Conservation (phyloP, 2,797 vertebrate genomes). For the Phoeniculus purpureus region DNA sequence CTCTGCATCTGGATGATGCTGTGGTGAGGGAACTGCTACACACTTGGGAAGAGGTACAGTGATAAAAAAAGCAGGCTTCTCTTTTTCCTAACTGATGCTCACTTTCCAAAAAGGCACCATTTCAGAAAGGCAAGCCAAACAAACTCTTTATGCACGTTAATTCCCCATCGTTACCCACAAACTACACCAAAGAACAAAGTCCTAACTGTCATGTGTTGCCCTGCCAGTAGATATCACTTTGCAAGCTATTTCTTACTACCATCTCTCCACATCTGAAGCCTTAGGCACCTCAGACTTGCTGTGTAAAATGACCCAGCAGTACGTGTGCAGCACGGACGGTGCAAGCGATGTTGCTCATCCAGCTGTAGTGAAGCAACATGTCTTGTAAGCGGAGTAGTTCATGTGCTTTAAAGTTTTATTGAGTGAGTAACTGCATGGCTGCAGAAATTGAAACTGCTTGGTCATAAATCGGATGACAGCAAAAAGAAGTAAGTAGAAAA, state of each 20-base stretch:
- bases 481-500: not conserved
- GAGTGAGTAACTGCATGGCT: slow-evolving; percentile 22
- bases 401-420: slow-evolving; percentile 58
- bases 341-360: not conserved
- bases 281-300: not conserved
- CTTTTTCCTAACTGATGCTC: not conserved
- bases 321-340: not conserved
- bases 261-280: not conserved
- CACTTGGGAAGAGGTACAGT: not conserved
- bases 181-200: slow-evolving; percentile 28
- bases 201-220: slow-evolving; percentile 8
- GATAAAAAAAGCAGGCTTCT: not conserved
- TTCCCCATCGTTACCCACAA: slow-evolving; percentile 39
- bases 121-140: not conserved
- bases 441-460: slow-evolving; percentile 39
- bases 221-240: not conserved
- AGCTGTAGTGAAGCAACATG: not conserved
- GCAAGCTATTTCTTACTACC: not conserved
- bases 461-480: slow-evolving; percentile 58
- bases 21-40: not conserved
- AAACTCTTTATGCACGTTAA: not conserved
- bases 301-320: not conserved
- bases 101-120: not conserved
- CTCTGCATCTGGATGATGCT: not conserved
- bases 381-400: slow-evolving; percentile 17